These are phyloP conservation scores for Papilio elwesi DNA, from an alignment of 2,888 invertebrate species.

Conservation along the genomic window DNA sequence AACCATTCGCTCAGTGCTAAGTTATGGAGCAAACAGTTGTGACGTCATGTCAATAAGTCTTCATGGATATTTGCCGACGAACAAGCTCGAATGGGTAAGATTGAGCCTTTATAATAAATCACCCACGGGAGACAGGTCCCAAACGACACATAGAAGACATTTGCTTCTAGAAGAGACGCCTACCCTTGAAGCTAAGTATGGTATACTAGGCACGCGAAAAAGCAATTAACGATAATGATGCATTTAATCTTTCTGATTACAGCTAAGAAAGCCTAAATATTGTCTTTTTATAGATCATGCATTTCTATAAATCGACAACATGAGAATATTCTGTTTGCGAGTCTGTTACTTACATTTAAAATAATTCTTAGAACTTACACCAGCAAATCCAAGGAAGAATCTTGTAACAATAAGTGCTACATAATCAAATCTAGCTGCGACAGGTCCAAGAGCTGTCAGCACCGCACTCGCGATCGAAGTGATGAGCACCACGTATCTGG, in stretches of 20 bases:
- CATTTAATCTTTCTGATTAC: too few relatives aligned
- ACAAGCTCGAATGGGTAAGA: background rate
- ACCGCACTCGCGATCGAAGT: slow-evolving; percentile 78
- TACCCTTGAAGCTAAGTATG: too few relatives aligned
- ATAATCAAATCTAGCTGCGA: slow-evolving; percentile 84
- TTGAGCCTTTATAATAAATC: background rate
- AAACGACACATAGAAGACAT: too few relatives aligned
- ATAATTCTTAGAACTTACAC: slow-evolving; percentile 74
- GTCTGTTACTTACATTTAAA: background rate
- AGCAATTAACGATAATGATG: too few relatives aligned
- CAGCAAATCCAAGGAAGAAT: slow-evolving; percentile 85
- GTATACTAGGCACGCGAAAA: too few relatives aligned
- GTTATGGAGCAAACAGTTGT: slow-evolving; percentile 23
- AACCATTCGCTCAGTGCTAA: slow-evolving; percentile 28
- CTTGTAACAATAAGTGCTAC: slow-evolving; percentile 83
- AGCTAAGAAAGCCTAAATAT: too few relatives aligned
- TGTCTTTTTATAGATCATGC: too few relatives aligned
- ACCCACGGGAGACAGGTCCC: too few relatives aligned
- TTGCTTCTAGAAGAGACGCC: too few relatives aligned
- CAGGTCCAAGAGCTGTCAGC: slow-evolving; percentile 85
- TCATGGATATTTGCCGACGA: slow-evolving; percentile 20
- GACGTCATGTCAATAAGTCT: slow-evolving; percentile 27
- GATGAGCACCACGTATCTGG: slow-evolving; percentile 84
- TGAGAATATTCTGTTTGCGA: background rate
- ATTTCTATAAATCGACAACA: background rate